A percentile compares a stretch with the other conserved stretches of the same genome.
Conservation (phyloP, 2,797 vertebrate species). For the Pseudomugil gertrudae region DNA sequence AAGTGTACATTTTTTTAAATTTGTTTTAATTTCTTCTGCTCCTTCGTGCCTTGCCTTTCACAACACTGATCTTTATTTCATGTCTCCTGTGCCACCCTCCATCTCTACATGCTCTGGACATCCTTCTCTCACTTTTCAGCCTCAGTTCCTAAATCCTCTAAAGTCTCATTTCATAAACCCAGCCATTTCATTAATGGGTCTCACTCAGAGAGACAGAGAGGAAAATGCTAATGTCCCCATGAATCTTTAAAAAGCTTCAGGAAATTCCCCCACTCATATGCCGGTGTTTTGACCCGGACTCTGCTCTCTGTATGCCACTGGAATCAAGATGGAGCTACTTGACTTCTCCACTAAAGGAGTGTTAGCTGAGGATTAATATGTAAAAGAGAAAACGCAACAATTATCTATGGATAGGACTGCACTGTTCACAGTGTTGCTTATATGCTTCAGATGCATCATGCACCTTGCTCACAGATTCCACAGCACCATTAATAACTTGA, state of each 20-base stretch:
- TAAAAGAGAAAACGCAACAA: conserved; percentile 62
- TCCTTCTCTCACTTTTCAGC: conserved; percentile 24
- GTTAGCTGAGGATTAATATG: conserved; percentile 71
- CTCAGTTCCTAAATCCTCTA: conserved; percentile 26
- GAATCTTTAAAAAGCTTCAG: conserved; percentile 73
- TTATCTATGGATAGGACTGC: conserved; percentile 52
- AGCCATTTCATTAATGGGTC: conserved; percentile 54
- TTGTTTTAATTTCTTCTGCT: conserved; percentile 18
- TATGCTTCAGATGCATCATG: conserved; percentile 53
- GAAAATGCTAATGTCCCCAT: conserved; percentile 74
- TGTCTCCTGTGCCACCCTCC: background rate
- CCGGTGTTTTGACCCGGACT: conserved; percentile 66
- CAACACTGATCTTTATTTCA: conserved; percentile 5
- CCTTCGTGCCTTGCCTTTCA: background rate
- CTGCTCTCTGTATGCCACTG: conserved; percentile 49
- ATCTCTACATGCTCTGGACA: conserved; percentile 10
- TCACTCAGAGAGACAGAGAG: conserved; percentile 45
- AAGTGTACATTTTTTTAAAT: no score
- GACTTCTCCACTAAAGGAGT: conserved; percentile 46
- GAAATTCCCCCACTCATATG: conserved; percentile 64
- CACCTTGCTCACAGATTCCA: conserved; percentile 30
- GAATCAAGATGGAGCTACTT: conserved; percentile 54
- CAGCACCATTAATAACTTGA: conserved; percentile 42
- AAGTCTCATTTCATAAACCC: conserved; percentile 47
- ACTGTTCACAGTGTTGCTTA: conserved; percentile 35